Percentiles rank a stretch among this genome's conserved stretches.
These are phyloP conservation scores for Hippoglossus stenolepis DNA, from an alignment of 2,113 vertebrate genomes.

Conservation along the genomic window DNA sequence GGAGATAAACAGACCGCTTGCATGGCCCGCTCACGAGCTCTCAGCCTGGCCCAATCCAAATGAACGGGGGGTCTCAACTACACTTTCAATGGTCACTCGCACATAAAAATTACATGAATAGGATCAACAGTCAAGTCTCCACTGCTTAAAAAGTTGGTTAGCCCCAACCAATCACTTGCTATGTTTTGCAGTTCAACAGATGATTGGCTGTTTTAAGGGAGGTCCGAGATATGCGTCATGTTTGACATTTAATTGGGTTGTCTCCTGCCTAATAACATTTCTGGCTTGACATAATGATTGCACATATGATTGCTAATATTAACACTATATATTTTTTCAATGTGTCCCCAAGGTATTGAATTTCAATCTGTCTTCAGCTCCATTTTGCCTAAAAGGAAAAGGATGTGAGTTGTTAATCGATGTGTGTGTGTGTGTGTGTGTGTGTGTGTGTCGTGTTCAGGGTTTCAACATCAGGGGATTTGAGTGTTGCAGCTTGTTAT, in stretches of 20 bases:
- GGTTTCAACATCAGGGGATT: slow-evolving; percentile 49
- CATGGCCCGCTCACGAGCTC: too few relatives aligned
- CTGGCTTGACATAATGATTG: background rate
- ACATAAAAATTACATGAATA: too few relatives aligned
- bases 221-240: background rate
- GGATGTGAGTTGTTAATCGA: slow-evolving; percentile 23
- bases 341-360: slow-evolving; percentile 30
- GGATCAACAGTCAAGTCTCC: background rate
- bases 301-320: background rate
- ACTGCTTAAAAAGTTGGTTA: too few relatives aligned
- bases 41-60: background rate
- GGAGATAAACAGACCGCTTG: too few relatives aligned
- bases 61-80: background rate
- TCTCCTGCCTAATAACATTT: background rate
- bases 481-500: slow-evolving; percentile 63
- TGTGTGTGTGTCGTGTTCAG: slow-evolving; percentile 37
- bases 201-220: background rate
- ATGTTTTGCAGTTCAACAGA: background rate
- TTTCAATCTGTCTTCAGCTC: slow-evolving; percentile 21
- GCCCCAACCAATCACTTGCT: too few relatives aligned
- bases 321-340: background rate
- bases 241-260: background rate
- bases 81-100: background rate
- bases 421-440: slow-evolving; percentile 14
- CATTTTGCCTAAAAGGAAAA: slow-evolving; percentile 21